Conservation (phyloP, 2,113 vertebrate genomes). For the Talpa occidentalis region DNA sequence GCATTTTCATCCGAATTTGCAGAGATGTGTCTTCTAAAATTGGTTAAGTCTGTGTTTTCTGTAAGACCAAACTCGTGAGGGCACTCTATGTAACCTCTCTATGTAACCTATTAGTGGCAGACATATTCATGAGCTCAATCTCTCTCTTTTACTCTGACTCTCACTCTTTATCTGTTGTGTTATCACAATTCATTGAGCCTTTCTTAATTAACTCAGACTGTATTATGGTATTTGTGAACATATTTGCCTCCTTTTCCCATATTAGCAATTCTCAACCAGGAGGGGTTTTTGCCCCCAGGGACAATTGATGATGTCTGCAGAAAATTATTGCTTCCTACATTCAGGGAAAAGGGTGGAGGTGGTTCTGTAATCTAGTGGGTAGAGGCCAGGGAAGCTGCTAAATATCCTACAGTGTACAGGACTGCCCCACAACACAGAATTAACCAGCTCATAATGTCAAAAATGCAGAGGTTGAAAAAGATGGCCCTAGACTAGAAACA, state of each 20-base stretch:
- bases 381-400: not conserved
- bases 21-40: not conserved
- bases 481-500: not conserved
- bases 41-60: not conserved
- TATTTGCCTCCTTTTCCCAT: not conserved
- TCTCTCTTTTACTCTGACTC: not conserved
- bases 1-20: not conserved
- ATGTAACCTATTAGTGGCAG: not conserved
- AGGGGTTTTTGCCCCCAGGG: fast-evolving
- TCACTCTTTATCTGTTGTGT: not conserved
- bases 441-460: not conserved
- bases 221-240: not conserved
- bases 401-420: not conserved
- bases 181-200: not conserved
- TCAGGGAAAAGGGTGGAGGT: fast-evolving
- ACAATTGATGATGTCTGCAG: not conserved
- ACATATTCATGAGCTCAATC: not conserved
- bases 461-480: not conserved
- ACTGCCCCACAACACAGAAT: not conserved
- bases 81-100: not conserved
- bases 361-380: not conserved
- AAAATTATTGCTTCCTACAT: not conserved
- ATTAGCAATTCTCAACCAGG: not conserved
- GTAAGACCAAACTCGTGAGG: not conserved
- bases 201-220: not conserved